phyloP scores from a whole-genome alignment of 35 echinoderm and acorn worm genomes.

The Amphiura filiformis region DNA sequence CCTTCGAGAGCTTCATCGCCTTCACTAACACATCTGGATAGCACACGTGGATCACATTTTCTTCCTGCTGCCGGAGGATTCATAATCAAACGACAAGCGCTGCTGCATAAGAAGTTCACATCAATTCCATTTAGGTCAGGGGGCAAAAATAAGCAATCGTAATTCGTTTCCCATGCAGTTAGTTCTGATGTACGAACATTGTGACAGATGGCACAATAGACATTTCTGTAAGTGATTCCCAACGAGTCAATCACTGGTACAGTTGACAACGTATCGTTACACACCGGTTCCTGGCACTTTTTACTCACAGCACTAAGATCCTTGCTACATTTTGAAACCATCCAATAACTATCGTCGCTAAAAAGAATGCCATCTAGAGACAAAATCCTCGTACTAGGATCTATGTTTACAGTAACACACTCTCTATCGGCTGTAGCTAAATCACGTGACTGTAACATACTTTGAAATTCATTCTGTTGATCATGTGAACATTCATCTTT shows the following conservation, averaged over 20 bases:
- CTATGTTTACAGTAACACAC: not conserved
- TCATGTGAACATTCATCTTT: not conserved
- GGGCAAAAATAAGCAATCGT: not conserved
- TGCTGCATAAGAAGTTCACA: not conserved
- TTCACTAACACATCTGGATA: not conserved
- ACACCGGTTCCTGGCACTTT: not conserved
- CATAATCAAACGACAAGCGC: not conserved
- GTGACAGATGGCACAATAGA: not conserved
- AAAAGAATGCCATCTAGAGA: too few species aligned
- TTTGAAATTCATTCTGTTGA: not conserved
- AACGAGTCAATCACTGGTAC: not conserved
- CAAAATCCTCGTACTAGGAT: too few species aligned
- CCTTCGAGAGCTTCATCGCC: not conserved
- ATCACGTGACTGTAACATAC: not conserved
- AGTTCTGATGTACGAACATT: not conserved
- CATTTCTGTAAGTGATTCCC: not conserved
- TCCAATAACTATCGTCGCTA: not conserved
- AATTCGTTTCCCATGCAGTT: not conserved
- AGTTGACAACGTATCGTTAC: not conserved
- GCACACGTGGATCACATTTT: not conserved
- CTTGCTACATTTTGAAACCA: not conserved
- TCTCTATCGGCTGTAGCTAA: not conserved
- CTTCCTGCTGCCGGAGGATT: not conserved
- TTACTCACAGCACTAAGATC: not conserved
- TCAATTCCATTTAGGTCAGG: not conserved